Evolutionary conservation across 2,113 vertebrate genomes (phyloP).

Genomic region (Plectropomus leopardus): DNA sequence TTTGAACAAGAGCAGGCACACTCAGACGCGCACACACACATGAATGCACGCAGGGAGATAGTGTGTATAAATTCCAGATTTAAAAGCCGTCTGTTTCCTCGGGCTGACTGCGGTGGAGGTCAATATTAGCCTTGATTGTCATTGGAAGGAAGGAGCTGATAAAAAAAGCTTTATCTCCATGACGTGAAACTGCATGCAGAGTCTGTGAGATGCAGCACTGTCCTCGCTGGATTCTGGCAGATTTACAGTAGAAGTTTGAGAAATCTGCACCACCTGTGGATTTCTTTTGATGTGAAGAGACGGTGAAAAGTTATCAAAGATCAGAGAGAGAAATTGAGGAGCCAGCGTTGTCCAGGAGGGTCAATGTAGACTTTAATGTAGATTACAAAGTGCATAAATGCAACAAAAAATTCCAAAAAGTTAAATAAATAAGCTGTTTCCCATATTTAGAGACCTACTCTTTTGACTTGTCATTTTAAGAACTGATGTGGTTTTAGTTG

Average conservation of each 20-base stretch:
- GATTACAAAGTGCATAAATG: background rate
- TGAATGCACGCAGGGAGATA: background rate
- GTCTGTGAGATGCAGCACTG: background rate
- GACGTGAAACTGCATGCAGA: background rate
- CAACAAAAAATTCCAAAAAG: background rate
- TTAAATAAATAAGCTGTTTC: background rate
- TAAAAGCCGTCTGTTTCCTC: slow-evolving; percentile 63
- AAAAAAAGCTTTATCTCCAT: slow-evolving; percentile 29
- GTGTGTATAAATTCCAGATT: slow-evolving; percentile 39
- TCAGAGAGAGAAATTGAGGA: background rate
- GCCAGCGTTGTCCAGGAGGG: background rate
- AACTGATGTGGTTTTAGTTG: background rate
- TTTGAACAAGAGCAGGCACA: slow-evolving; percentile 63
- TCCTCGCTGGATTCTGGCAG: background rate
- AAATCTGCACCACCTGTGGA: slow-evolving; percentile 6
- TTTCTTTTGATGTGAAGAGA: background rate
- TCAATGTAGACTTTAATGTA: background rate
- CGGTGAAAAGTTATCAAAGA: background rate
- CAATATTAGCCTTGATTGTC: slow-evolving; percentile 69
- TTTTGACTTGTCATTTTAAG: background rate
- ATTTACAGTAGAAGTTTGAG: background rate
- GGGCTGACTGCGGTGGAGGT: slow-evolving; percentile 31
- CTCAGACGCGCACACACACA: slow-evolving; percentile 10
- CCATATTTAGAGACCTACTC: background rate
- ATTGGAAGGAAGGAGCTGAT: slow-evolving; percentile 44